Conservation (phyloP, 2,888 invertebrate genomes). For the Meteorus cinctellus region DNA sequence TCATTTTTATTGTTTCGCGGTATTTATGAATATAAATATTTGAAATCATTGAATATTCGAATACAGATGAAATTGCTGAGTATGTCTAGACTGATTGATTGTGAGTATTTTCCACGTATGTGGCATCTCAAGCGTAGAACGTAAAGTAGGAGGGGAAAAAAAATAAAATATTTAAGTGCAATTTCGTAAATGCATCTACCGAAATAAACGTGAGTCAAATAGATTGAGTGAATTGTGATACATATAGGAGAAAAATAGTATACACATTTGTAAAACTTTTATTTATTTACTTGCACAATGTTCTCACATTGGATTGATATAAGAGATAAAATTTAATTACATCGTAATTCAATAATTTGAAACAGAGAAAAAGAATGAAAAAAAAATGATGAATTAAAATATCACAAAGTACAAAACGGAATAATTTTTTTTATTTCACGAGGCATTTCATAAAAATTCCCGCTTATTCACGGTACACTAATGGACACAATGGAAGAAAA, state of each 20-base stretch:
- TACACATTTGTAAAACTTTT: no score
- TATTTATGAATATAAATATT: constrained; percentile 2
- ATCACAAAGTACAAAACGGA: not conserved
- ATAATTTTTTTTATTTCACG: constrained; percentile 2
- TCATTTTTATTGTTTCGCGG: not conserved
- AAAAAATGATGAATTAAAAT: no score
- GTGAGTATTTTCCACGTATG: constrained; percentile 5
- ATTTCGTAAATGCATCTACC: constrained; percentile 60
- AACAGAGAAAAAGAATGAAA: no score
- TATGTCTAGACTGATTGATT: constrained; percentile 24
- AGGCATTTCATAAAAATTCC: constrained; percentile 13
- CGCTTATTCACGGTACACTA: constrained; percentile 32
- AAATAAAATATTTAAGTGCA: constrained; percentile 65
- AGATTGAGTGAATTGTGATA: not conserved
- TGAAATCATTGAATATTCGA: not conserved
- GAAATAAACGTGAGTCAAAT: constrained; percentile 23
- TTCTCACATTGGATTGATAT: not conserved
- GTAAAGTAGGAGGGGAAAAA: constrained; percentile 7
- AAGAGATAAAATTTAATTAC: not conserved
- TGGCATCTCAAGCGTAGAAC: not conserved
- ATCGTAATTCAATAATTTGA: no score
- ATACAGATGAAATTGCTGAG: not conserved
- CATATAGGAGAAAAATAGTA: not conserved
- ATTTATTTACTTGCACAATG: not conserved
- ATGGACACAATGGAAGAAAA: constrained; percentile 46